These are phyloP conservation scores for Drosophila limbata DNA, from an alignment of 2,888 invertebrate species.

Conservation along the genomic window DNA sequence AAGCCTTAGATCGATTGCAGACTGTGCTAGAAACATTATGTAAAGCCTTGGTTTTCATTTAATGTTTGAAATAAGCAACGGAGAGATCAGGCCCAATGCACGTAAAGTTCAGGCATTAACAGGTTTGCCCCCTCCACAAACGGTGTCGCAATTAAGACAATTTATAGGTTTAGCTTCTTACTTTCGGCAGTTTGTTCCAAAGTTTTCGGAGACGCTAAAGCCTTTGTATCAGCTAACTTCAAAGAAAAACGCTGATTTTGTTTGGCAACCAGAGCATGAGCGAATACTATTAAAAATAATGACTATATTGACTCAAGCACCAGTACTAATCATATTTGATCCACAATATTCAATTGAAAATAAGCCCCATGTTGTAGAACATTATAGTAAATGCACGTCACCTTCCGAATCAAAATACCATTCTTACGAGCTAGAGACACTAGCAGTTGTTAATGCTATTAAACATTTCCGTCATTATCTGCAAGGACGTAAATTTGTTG, in stretches of 20 bases:
- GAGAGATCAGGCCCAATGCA: conserved; percentile 1
- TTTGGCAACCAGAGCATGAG: no score
- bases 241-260: conserved; percentile 3
- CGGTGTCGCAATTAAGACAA: neutral
- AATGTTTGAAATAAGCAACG: conserved; percentile 6
- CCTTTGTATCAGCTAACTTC: neutral
- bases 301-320: no score
- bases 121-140: conserved; percentile 7
- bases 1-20: conserved; percentile 8
- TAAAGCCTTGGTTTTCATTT: conserved; percentile 1
- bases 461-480: no score
- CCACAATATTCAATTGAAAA: no score
- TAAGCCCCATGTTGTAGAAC: no score
- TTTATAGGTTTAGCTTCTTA: neutral
- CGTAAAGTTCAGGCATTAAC: neutral
- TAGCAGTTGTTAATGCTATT: no score
- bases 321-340: no score
- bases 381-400: no score
- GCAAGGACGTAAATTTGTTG: no score
- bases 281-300: no score
- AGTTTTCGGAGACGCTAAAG: conserved; percentile 2
- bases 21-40: conserved; percentile 7
- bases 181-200: conserved; percentile 1
- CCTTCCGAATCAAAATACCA: no score
- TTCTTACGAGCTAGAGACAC: no score